Percentiles rank a stretch among this genome's conserved stretches.
These are phyloP conservation scores for Ctena decussata DNA, from an alignment of 2,888 invertebrate species.

Conservation along the genomic window DNA sequence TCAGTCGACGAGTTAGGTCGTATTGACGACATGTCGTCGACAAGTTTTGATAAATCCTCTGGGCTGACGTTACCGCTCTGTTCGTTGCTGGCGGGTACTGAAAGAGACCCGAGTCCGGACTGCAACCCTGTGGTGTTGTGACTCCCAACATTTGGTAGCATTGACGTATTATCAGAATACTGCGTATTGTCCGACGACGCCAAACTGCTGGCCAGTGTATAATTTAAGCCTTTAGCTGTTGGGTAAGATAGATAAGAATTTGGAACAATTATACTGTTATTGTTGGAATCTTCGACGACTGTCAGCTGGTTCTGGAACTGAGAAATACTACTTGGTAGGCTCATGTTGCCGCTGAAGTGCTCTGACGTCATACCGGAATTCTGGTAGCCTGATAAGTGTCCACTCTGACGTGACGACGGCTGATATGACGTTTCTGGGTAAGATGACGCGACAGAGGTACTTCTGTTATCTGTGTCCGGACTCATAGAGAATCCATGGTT, in stretches of 20 bases:
- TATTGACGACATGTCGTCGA: slow-evolving; percentile 66
- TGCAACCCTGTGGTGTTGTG: slow-evolving; percentile 69
- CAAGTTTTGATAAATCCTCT: slow-evolving; percentile 69
- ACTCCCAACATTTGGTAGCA: slow-evolving; percentile 77
- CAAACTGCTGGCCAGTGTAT: slow-evolving; percentile 67
- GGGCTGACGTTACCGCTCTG: slow-evolving; percentile 58
- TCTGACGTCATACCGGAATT: slow-evolving; percentile 59
- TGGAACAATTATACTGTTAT: slow-evolving; percentile 55
- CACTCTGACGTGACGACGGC: slow-evolving; percentile 34
- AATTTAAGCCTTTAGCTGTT: slow-evolving; percentile 51
- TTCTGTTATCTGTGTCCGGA: slow-evolving; percentile 7
- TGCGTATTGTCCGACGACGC: slow-evolving; percentile 68
- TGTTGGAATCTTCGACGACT: slow-evolving; percentile 50
- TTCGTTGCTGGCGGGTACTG: slow-evolving; percentile 39
- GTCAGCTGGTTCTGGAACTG: slow-evolving; percentile 60
- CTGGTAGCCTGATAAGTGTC: slow-evolving; percentile 43
- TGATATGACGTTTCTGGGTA: slow-evolving; percentile 56
- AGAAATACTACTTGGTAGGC: slow-evolving; percentile 76
- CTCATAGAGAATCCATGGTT: slow-evolving; percentile 26
- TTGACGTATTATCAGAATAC: slow-evolving; percentile 75
- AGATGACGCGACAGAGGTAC: slow-evolving; percentile 35
- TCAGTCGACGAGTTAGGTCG: slow-evolving; percentile 55
- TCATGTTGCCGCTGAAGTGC: slow-evolving; percentile 52
- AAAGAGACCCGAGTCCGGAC: slow-evolving; percentile 24
- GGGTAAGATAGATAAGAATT: slow-evolving; percentile 63